Evolutionary conservation across 1,140 invertebrate genomes (phyloP).

Genomic region (Drosophila jambulina): DNA sequence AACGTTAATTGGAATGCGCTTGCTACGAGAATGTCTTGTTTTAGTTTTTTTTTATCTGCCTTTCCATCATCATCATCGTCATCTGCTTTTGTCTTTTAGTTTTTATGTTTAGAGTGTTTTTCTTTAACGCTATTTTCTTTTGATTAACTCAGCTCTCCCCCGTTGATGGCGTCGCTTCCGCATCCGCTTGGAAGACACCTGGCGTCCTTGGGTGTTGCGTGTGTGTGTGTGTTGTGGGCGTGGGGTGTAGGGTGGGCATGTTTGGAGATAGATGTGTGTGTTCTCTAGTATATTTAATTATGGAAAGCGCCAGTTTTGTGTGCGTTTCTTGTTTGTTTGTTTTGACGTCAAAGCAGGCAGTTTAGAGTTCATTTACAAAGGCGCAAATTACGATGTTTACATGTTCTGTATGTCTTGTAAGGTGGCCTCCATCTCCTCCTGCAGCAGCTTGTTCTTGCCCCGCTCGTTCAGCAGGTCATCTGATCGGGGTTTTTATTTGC

Average conservation of each 20-base stretch:
- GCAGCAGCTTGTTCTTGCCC: conserved; percentile 98
- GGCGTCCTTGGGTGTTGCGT: conserved; percentile 51
- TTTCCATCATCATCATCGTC: conserved; percentile 20
- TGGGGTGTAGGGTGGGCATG: conserved; percentile 30
- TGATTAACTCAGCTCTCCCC: conserved; percentile 39
- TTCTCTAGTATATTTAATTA: conserved; percentile 66
- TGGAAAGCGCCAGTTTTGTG: conserved; percentile 80
- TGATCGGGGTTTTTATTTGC: conserved; percentile 85
- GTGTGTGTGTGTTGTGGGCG: conserved; percentile 1
- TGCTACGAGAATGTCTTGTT: conserved; percentile 62
- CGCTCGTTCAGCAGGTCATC: conserved; percentile 98
- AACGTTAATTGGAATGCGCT: conserved; percentile 65
- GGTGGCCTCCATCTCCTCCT: conserved; percentile 99
- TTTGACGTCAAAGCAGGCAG: conserved; percentile 82
- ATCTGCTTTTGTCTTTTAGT: conserved; percentile 49
- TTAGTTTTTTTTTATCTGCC: conserved; percentile 32
- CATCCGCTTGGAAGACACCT: conserved; percentile 71
- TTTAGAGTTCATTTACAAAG: conserved; percentile 79
- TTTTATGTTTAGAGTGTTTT: conserved; percentile 44
- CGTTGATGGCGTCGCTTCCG: conserved; percentile 50
- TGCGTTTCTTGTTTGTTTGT: conserved; percentile 38
- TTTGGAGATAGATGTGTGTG: conserved; percentile 28
- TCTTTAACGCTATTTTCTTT: conserved; percentile 38
- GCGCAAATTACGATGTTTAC: conserved; percentile 88
- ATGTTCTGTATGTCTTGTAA: conserved; percentile 99